These are phyloP conservation scores for Archilochus colubris DNA, from an alignment of 2,113 vertebrate genomes.

Conservation along the genomic window DNA sequence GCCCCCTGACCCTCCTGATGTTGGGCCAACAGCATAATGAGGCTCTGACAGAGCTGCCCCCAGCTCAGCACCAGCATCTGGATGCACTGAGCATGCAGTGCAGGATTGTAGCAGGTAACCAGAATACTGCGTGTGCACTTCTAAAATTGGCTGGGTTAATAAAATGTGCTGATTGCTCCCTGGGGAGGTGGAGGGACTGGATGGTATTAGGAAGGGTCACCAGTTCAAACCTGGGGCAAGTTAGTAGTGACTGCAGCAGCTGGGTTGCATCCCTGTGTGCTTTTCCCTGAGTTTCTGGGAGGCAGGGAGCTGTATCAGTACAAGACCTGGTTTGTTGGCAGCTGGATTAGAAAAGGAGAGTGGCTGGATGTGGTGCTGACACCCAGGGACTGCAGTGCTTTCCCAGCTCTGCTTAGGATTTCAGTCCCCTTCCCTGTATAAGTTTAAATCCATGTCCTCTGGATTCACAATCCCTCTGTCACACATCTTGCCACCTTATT, in stretches of 20 bases:
- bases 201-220: constrained; percentile 56
- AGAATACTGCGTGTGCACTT: constrained; percentile 45
- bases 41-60: neutral
- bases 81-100: neutral
- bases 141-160: constrained; percentile 58
- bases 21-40: accelerated
- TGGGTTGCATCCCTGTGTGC: accelerated
- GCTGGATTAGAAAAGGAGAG: neutral
- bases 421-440: neutral
- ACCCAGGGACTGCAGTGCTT: accelerated
- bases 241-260: neutral
- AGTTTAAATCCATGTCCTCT: neutral
- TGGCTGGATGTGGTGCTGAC: neutral
- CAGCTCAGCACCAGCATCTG: neutral
- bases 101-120: constrained; percentile 10
- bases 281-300: accelerated
- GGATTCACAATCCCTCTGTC: neutral
- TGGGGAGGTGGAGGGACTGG: constrained; percentile 42
- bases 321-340: neutral
- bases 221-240: constrained; percentile 43
- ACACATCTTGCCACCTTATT: neutral
- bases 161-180: constrained; percentile 61
- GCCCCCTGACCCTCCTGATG: neutral
- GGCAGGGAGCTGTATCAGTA: neutral
- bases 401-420: neutral